These are phyloP conservation scores for Hyphantria cunea DNA, from an alignment of 1,140 invertebrate genomes.

Conservation along the genomic window DNA sequence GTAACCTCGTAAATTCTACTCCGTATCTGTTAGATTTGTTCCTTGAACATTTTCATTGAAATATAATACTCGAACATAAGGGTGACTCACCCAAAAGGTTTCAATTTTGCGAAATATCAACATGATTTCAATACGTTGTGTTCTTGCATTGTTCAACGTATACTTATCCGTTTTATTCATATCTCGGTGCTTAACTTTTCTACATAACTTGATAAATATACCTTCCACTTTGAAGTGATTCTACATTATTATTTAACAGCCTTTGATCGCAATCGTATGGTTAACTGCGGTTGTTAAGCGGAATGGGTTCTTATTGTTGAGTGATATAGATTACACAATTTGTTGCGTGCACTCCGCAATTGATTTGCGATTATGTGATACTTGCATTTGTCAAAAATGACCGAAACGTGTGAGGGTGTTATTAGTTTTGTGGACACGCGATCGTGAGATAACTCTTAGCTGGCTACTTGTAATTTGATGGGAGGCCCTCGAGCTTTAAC, in stretches of 20 bases:
- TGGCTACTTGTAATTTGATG: slow-evolving; percentile 57
- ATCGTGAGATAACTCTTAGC: slow-evolving; percentile 48
- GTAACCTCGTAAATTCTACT: slow-evolving; percentile 56
- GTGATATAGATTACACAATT: no score
- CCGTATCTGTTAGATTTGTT: slow-evolving; percentile 49
- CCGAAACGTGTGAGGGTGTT: slow-evolving; percentile 51
- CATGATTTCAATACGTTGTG: slow-evolving; percentile 20
- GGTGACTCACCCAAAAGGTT: slow-evolving; percentile 53
- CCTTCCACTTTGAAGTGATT: slow-evolving; percentile 24
- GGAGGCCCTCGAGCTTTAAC: slow-evolving; percentile 42
- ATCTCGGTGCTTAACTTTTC: slow-evolving; percentile 14
- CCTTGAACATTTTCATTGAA: slow-evolving; percentile 49
- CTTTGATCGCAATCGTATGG: no score
- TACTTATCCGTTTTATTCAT: slow-evolving; percentile 22
- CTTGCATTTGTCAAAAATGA: slow-evolving; percentile 59
- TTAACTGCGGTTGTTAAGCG: no score
- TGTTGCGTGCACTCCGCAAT: not conserved
- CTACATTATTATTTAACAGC: slow-evolving; percentile 37
- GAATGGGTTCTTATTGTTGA: no score
- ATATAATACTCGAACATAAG: slow-evolving; percentile 55
- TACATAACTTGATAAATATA: slow-evolving; percentile 32
- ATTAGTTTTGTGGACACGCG: slow-evolving; percentile 59
- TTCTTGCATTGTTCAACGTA: slow-evolving; percentile 18
- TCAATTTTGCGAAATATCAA: slow-evolving; percentile 42
- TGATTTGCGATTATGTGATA: slow-evolving; percentile 48